phyloP scores from a whole-genome alignment of 2,113 vertebrate species.

The Salvelinus namaycush region DNA sequence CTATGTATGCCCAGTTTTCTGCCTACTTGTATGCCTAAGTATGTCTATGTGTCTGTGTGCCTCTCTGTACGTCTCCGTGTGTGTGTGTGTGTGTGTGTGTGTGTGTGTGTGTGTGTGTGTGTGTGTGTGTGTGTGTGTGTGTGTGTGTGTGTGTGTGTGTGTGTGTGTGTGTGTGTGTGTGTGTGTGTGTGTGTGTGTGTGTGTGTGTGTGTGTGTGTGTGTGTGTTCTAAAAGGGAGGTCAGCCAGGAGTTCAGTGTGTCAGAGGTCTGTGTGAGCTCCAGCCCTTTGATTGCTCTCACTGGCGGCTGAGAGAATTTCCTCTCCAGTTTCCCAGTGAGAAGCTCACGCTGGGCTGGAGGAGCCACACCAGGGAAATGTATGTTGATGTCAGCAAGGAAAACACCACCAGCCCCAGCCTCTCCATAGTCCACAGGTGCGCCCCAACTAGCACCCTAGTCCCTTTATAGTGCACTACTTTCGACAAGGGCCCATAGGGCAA shows the following conservation, averaged over 20 bases:
- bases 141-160: neutral
- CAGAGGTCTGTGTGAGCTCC: conserved; percentile 66
- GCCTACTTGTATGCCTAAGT: neutral
- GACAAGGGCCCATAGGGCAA: too few relatives aligned
- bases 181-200: neutral
- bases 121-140: neutral
- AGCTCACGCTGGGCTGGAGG: conserved; percentile 72
- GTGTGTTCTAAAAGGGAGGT: conserved; percentile 43
- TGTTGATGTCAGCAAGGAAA: conserved; percentile 85
- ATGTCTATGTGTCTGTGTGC: neutral
- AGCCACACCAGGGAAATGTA: conserved; percentile 75
- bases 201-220: neutral
- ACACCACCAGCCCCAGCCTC: conserved; percentile 64
- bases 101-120: neutral
- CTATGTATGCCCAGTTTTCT: neutral
- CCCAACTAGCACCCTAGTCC: too few relatives aligned
- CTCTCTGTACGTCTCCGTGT: neutral
- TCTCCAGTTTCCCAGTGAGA: conserved; percentile 70
- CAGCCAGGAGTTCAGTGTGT: conserved; percentile 72
- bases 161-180: neutral
- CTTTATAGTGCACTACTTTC: too few relatives aligned
- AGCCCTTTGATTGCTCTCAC: conserved; percentile 73
- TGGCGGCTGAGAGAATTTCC: conserved; percentile 69
- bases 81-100: neutral
- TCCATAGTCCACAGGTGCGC: neutral